phyloP scores from a whole-genome alignment of 2,888 invertebrate genomes.

The Notodonta ziczac region DNA sequence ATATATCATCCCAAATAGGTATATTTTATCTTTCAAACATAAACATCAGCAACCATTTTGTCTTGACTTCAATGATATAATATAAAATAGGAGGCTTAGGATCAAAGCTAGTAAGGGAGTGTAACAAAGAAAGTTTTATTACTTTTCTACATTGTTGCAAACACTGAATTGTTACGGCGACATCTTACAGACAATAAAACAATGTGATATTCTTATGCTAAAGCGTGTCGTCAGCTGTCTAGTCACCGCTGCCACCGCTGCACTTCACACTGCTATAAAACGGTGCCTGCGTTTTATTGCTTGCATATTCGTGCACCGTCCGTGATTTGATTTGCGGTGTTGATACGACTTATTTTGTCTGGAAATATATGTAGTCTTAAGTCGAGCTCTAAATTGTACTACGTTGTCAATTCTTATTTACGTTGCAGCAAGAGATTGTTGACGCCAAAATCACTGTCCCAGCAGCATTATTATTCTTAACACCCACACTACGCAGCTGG shows the following conservation, averaged over 20 bases:
- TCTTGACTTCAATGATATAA: too few relatives aligned
- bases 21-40: too few relatives aligned
- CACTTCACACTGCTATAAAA: conserved; percentile 40
- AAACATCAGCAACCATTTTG: too few relatives aligned
- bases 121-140: neutral
- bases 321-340: conserved; percentile 6
- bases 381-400: neutral
- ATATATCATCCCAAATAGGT: too few relatives aligned
- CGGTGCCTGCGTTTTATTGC: conserved; percentile 36
- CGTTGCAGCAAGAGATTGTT: too few relatives aligned
- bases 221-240: conserved; percentile 36
- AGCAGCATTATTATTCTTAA: too few relatives aligned
- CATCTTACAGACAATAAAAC: conserved; percentile 30
- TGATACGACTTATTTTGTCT: conserved; percentile 3
- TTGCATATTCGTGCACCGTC: conserved; percentile 17
- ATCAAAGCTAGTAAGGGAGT: neutral
- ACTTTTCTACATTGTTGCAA: neutral
- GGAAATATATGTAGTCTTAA: neutral
- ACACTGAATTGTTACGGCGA: conserved; percentile 21
- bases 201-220: conserved; percentile 28
- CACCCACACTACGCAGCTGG: too few relatives aligned
- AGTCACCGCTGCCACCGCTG: conserved; percentile 25
- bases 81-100: too few relatives aligned
- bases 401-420: neutral
- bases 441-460: too few relatives aligned